A percentile compares a stretch with the other conserved stretches of the same genome.
These are phyloP conservation scores for Picathartes gymnocephalus DNA, from an alignment of 2,113 vertebrate species.

Conservation along the genomic window DNA sequence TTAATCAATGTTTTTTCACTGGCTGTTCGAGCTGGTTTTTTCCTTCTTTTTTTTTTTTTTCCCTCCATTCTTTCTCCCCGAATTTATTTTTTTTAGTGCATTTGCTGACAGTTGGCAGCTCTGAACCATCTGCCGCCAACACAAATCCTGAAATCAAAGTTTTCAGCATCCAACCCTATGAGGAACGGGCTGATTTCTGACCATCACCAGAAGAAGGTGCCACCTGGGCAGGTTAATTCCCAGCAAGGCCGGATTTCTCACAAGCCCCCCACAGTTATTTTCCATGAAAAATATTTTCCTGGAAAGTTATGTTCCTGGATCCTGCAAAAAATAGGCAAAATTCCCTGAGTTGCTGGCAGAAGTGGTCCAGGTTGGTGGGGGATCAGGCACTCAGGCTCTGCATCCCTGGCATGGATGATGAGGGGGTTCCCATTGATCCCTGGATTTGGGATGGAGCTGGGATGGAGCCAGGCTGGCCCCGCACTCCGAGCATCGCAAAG, in stretches of 20 bases:
- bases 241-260: not conserved
- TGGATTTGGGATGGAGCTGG: fast-evolving
- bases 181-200: not conserved
- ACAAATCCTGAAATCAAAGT: not conserved
- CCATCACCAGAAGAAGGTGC: not conserved
- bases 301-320: not conserved
- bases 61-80: not conserved
- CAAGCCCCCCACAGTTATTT: not conserved
- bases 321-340: not conserved
- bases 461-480: not conserved
- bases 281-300: not conserved
- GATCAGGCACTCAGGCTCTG: not conserved
- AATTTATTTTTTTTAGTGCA: not conserved
- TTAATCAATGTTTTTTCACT: not conserved
- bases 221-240: not conserved
- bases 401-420: fast-evolving
- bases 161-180: not conserved
- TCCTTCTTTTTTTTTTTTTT: not conserved
- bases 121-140: not conserved
- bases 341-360: fast-evolving
- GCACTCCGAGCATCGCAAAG: not conserved
- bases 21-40: not conserved
- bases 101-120: conserved; percentile 41
- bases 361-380: not conserved
- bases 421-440: not conserved